Conservation (phyloP, 1,140 invertebrate species). For the Hypsibius dujardini region DNA sequence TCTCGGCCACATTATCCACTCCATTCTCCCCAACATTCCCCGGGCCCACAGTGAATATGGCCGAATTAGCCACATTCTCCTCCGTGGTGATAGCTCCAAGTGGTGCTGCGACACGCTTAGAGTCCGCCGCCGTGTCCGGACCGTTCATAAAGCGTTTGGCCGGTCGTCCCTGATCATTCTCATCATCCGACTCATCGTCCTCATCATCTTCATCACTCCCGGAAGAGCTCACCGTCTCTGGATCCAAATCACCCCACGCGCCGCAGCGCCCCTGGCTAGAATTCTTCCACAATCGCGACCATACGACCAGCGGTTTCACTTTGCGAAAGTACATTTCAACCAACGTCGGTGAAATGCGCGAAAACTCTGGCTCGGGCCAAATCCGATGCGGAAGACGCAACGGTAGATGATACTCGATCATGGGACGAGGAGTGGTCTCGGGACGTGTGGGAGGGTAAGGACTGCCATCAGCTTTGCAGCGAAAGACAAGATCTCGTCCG, state of each 20-base stretch:
- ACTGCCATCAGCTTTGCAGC: neutral
- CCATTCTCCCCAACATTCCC: too few species aligned
- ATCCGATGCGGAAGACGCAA: neutral
- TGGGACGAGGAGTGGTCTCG: neutral
- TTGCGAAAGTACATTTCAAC: neutral
- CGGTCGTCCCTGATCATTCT: neutral
- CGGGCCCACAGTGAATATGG: too few species aligned
- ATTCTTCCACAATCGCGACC: neutral
- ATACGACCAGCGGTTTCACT: constrained; percentile 7
- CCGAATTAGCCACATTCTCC: too few species aligned
- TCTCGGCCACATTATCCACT: too few species aligned
- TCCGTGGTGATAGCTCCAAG: too few species aligned
- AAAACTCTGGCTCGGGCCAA: neutral
- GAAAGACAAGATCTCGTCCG: neutral
- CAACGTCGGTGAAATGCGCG: neutral
- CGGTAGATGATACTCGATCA: constrained; percentile 13
- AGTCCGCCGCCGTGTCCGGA: neutral
- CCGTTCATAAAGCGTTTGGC: constrained; percentile 10
- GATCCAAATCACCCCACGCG: neutral
- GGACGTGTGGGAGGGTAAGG: neutral
- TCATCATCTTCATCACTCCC: neutral
- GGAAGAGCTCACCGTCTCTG: neutral
- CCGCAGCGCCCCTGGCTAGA: neutral
- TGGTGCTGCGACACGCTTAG: too few species aligned
- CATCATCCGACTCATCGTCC: neutral